Evolutionary conservation across 2,888 invertebrate genomes (phyloP), one percentile per base, ranked within the genome.

Genomic region (Nasonovia ribisnigri): DNA sequence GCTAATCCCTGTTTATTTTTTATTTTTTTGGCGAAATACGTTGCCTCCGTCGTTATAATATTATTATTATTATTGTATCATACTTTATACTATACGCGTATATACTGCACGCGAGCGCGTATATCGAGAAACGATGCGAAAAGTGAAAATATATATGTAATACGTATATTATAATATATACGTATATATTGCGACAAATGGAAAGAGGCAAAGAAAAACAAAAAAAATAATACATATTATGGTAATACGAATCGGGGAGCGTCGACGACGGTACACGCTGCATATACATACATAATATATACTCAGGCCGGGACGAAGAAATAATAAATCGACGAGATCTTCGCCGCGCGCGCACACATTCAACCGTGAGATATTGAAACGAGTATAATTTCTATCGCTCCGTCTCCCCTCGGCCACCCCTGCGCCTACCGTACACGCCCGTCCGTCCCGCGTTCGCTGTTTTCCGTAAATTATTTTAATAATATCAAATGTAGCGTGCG

Each of bases 381-480:
- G 93, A 90, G 84, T 89, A 86, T 91, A 89, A 93, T 93, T 93
- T 93, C 93, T 88, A 89, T 89, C 77, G 42, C 88, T 26, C 88
- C 60, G n/a, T 91, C 88, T 46, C 88, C 84, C 36, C 10, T 77
- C 36, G 13, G 26, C n/a, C 54, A 13, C 57, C 60, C 16, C 42
- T 54, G 42, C 42, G 42, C 67, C 51, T 57, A 20, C 48, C 8
- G 57, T 10, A 8, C 8, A 26, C 57, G 26, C n/a, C 54, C 51
- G 29, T n/a, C 36, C 48, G 3, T 42, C 29, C 10, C 87, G 26
- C 60, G 26, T 48, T 48, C 36, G 48, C 60, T 60, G 93, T 93
- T 90, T 93, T 90, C 90, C 93, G 93, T 93, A 93, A 93, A 93
- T 93, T 93, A 93, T 93, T 93, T 93, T 93, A 93, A 93, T 93